Base-by-base conservation (phyloP, 2,113 vertebrate species). In the Platysteira castanea region DNA sequence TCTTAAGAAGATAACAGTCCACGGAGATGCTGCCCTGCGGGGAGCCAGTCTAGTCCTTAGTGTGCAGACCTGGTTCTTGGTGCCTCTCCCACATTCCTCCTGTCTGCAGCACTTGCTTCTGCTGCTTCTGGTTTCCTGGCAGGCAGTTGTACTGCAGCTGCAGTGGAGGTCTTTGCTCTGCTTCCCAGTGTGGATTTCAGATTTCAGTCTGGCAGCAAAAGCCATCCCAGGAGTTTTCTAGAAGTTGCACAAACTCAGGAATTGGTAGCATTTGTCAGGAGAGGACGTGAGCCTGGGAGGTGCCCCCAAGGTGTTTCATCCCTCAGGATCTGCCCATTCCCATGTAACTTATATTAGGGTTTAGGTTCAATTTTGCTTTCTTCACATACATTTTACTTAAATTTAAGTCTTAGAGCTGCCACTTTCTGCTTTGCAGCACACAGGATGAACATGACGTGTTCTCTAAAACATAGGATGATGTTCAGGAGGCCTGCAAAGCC, bases 371-470 rank as follows among this genome's bases (percentile, higher is more conserved):
- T 87, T 82, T 78, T 27, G 10, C 35, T 82, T 50, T 64, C 44
- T 60, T 73, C 17, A 33, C 17, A 60, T 59, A 75, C 46, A 52
- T 35, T 50, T 46, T 60, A 31, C 28, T 88, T 49, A 42, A 15
- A 77, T 65, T 30, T 27, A 91, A 83, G 86, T 15, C 27, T 90
- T 63, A 56, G 11, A 41, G 14, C 14, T 89, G 57, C 21, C 31
- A 85, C 35, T 70, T 73, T 65, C 68, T 86, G 23, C 22, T 65
- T 53, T 74, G 50, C 39, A 83, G 54, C 95, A 57, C 42, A 31
- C 0, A 1, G 18, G 44, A 33, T 24, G 44, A 89, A 71, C 2
- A 23, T 64, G 64, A 56, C 1, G 9, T 3, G 4, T 27, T 68
- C 35, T 27, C 41, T 78, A 22, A 78, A 90, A 83, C 11, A 67